These are phyloP conservation scores for Mythimna pallens DNA, from an alignment of 2,888 invertebrate species.

Conservation along the genomic window DNA sequence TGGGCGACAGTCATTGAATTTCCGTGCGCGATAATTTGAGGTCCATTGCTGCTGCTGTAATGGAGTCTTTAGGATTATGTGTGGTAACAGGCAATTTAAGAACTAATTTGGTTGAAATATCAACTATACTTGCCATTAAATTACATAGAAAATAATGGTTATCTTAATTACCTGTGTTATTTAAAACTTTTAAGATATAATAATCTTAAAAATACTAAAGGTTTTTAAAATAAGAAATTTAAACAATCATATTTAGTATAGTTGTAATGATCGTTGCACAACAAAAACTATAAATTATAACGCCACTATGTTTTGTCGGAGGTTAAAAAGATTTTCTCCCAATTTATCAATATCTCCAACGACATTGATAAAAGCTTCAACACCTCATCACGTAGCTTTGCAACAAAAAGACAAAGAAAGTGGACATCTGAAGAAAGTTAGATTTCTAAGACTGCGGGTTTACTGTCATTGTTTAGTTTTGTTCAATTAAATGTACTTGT, in stretches of 20 bases:
- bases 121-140: too few relatives aligned
- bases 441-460: conserved; percentile 26
- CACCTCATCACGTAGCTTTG: background rate
- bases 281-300: background rate
- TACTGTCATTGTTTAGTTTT: conserved; percentile 17
- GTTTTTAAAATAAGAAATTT: too few relatives aligned
- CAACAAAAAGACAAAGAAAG: background rate
- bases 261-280: background rate
- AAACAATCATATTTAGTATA: too few relatives aligned
- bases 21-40: background rate
- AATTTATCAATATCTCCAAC: background rate
- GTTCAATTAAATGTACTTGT: conserved; percentile 44
- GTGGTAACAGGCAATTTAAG: too few relatives aligned
- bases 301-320: background rate
- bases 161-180: background rate
- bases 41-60: too few relatives aligned
- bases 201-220: background rate
- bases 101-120: too few relatives aligned
- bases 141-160: too few relatives aligned
- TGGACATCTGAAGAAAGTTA: conserved; percentile 18
- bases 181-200: background rate
- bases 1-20: background rate
- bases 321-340: background rate
- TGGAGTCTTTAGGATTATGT: too few relatives aligned
- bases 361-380: background rate